Conservation (phyloP, 2,797 vertebrate genomes). For the Myotis planiceps region DNA sequence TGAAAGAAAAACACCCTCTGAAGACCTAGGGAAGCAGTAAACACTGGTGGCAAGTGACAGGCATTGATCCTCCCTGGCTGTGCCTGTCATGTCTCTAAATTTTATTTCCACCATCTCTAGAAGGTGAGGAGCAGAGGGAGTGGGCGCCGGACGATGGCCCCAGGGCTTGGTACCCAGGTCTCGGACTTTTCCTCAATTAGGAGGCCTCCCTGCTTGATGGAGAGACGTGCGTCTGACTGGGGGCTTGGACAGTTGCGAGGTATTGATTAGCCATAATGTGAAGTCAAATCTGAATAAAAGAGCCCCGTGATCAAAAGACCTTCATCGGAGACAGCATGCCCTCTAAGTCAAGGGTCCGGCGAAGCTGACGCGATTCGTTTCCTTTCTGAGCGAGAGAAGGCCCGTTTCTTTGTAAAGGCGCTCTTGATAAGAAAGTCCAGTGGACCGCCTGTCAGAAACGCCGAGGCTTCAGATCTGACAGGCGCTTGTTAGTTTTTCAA, state of each 20-base stretch:
- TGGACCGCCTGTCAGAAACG: constrained; percentile 92
- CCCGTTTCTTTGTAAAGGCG: constrained; percentile 88
- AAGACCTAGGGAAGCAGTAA: constrained; percentile 88
- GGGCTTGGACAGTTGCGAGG: constrained; percentile 88
- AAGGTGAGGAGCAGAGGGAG: constrained; percentile 83
- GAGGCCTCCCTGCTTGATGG: constrained; percentile 89
- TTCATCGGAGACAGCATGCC: constrained; percentile 91
- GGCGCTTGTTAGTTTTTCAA: constrained; percentile 94
- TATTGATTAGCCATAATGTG: constrained; percentile 98
- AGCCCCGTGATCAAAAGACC: constrained; percentile 94
- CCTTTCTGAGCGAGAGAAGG: constrained; percentile 86
- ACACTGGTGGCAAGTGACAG: constrained; percentile 91
- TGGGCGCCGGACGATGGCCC: constrained; percentile 90
- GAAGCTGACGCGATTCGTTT: constrained; percentile 90
- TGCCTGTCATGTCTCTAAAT: constrained; percentile 93
- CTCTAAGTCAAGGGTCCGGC: constrained; percentile 91
- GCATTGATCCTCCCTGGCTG: constrained; percentile 91
- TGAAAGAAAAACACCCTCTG: constrained; percentile 87
- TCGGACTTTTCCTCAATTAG: constrained; percentile 98
- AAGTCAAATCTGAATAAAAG: constrained; percentile 97
- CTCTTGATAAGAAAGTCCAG: constrained; percentile 91
- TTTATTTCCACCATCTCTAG: constrained; percentile 92
- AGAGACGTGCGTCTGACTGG: constrained; percentile 90
- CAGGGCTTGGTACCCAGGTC: constrained; percentile 93
- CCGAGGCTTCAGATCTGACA: constrained; percentile 93